Evolutionary conservation across 2,113 vertebrate species (phyloP), one percentile per base, ranked within the genome.

Genomic region (Orientallactaga bullata): DNA sequence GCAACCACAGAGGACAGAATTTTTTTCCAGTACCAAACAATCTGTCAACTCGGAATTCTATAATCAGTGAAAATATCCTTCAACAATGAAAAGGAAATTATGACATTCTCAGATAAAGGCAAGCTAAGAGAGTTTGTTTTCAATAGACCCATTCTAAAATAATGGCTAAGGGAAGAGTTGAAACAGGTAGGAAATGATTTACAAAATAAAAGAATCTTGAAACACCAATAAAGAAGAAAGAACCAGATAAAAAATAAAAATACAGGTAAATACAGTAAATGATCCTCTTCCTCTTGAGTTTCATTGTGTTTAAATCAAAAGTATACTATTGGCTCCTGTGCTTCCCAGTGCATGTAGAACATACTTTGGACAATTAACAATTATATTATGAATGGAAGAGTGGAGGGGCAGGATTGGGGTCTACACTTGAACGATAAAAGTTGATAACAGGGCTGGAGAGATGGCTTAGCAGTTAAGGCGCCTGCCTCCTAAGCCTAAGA

Each of bases 251-350:
- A 87, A n/a, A 87, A 47, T 58, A 72, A 76, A 91, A 73, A 72
- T 73, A 73, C 4, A 47, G 20, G n/a, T 69, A 85, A 94, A 76
- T 42, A 84, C 24, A 61, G 82, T 7, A 42, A 39, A 24, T 12
- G 63, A 28, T 73, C 42, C 17, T 87, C 47, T 88, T 96, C 91
- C 60, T 61, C n/a, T n/a, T 72, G 88, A 85, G 20, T 51, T n/a
- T n/a, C n/a, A n/a, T n/a, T n/a, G n/a, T n/a, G n/a, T 30, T 68
- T 79, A 39, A 94, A 74, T 23, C 72, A 93, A 78, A 94, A 87
- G 69, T 79, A 35, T 20, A 66, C 81, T 35, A 20, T 39, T 84
- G 72, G 23, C 39, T 89, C 26, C 26, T 21, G 39, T 18, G 15
- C 32, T 74, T 30, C 15, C 83, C 8, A 63, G n/a, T 51, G 17